Percentiles rank a stretch among this genome's conserved stretches.
These are phyloP conservation scores for Tetramorium alpestre DNA, from an alignment of 1,140 invertebrate species.

Conservation along the genomic window DNA sequence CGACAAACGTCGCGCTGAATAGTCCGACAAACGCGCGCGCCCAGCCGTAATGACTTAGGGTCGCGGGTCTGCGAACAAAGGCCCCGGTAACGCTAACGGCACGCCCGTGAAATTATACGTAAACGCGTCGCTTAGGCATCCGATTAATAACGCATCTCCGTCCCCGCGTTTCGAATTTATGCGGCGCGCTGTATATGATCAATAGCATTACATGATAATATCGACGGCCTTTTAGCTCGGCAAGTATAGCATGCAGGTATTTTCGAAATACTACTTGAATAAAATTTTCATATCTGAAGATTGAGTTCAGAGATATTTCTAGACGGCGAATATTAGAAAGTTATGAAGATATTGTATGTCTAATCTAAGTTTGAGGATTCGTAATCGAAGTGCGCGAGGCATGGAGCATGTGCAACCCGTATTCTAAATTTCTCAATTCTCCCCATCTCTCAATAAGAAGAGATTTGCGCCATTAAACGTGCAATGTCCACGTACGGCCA, in stretches of 20 bases:
- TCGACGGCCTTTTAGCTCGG: not conserved
- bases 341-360: not conserved
- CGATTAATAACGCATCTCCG: conserved; percentile 54
- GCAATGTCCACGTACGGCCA: not conserved
- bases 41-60: conserved; percentile 31
- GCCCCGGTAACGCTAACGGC: conserved; percentile 44
- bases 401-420: not conserved
- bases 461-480: conserved; percentile 15
- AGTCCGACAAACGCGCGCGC: conserved; percentile 55
- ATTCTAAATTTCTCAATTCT: not conserved
- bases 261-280: no score
- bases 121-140: conserved; percentile 30
- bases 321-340: not conserved
- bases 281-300: not conserved
- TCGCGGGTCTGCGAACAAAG: conserved; percentile 48
- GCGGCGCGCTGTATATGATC: not conserved
- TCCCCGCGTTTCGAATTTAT: not conserved
- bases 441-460: not conserved
- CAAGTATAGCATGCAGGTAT: not conserved
- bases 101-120: conserved; percentile 52
- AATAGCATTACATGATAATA: not conserved
- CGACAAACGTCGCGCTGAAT: conserved; percentile 63
- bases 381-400: not conserved
- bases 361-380: not conserved
- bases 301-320: not conserved